Evolutionary conservation across 2,888 invertebrate genomes (phyloP).

Genomic region (Tetragonula carbonaria): DNA sequence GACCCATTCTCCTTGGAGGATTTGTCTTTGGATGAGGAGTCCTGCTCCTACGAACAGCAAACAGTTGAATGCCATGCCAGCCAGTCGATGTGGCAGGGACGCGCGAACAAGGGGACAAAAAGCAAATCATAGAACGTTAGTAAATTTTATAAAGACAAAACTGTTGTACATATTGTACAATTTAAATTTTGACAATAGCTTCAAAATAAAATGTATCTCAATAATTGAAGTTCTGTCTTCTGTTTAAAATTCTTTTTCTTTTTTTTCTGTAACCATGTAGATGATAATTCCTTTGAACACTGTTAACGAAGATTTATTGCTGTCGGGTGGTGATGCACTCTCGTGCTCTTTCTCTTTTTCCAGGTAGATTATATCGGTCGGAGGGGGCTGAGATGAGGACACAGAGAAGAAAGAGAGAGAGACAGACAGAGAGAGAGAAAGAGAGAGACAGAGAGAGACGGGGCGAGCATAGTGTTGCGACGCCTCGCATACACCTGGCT

Average conservation of each 20-base stretch:
- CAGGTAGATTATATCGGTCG: conserved; percentile 65
- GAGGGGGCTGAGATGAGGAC: conserved; percentile 65
- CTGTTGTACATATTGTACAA: conserved; percentile 58
- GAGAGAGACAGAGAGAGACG: conserved; percentile 65
- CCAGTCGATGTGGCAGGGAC: conserved; percentile 82
- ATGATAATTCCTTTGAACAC: conserved; percentile 61
- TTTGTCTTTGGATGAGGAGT: conserved; percentile 82
- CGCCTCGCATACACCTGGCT: conserved; percentile 78
- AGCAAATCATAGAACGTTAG: conserved; percentile 82
- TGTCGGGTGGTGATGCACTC: conserved; percentile 66
- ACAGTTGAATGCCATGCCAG: conserved; percentile 83
- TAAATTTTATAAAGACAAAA: conserved; percentile 72
- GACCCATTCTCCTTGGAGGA: conserved; percentile 87
- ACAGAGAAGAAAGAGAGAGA: conserved; percentile 59
- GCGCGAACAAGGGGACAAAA: conserved; percentile 83
- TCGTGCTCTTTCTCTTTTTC: conserved; percentile 71
- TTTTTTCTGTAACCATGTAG: conserved; percentile 48
- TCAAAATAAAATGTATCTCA: conserved; percentile 58
- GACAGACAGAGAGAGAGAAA: conserved; percentile 54
- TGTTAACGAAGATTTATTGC: conserved; percentile 57
- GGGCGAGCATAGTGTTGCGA: conserved; percentile 78
- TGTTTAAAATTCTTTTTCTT: conserved; percentile 34
- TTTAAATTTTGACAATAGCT: conserved; percentile 60
- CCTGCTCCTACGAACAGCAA: conserved; percentile 84
- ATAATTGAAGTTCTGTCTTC: conserved; percentile 52